Conservation (phyloP, 2,113 vertebrate species). For the Hippopotamus amphibius region DNA sequence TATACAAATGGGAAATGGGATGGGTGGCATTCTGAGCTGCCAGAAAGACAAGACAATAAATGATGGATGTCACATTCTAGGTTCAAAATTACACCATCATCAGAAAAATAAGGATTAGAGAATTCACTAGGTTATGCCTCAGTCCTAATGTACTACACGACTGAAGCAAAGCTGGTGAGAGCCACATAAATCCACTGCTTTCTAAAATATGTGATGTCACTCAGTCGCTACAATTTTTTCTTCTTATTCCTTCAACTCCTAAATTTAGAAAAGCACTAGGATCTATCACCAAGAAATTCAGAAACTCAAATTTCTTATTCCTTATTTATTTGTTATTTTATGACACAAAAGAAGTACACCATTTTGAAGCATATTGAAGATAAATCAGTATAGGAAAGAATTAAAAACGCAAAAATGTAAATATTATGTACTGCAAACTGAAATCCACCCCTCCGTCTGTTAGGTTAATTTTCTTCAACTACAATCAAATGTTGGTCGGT, state of each 20-base stretch:
- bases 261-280: background rate
- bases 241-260: background rate
- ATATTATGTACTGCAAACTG: background rate
- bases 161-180: background rate
- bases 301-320: background rate
- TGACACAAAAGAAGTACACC: background rate
- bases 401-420: slow-evolving; percentile 29
- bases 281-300: background rate
- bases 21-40: background rate
- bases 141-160: background rate
- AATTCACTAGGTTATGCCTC: background rate
- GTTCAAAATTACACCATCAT: background rate
- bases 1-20: background rate
- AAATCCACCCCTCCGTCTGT: background rate
- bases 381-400: background rate
- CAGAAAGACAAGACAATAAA: background rate
- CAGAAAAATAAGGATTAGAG: background rate
- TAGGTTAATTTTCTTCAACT: slow-evolving; percentile 50
- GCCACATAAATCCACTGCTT: background rate
- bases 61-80: background rate
- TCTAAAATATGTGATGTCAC: background rate
- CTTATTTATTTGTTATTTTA: slow-evolving; percentile 28
- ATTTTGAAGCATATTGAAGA: background rate
- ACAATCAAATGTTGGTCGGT: background rate
- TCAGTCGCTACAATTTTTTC: background rate